Conservation (phyloP, 2,113 vertebrate species). For the Myrmophylax atrothorax region DNA sequence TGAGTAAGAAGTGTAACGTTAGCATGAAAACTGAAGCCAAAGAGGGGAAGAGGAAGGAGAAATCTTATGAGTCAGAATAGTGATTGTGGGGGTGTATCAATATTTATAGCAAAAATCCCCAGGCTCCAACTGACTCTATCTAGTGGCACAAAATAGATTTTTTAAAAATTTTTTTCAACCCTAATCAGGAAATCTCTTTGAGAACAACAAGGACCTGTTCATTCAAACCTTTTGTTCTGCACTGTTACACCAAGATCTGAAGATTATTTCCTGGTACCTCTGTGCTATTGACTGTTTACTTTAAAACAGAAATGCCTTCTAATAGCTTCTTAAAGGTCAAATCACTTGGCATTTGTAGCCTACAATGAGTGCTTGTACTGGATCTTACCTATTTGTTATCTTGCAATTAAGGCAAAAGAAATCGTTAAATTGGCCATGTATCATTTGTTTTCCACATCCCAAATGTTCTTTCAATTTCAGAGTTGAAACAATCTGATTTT, state of each 20-base stretch:
- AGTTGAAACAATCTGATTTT: constrained; percentile 1
- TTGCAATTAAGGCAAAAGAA: not conserved
- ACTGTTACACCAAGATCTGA: not conserved
- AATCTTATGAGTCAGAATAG: constrained; percentile 27
- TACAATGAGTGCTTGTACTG: not conserved
- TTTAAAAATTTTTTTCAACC: not conserved
- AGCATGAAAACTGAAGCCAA: constrained; percentile 7
- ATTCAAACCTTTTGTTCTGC: not conserved
- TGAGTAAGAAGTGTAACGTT: constrained; percentile 27
- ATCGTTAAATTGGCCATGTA: not conserved
- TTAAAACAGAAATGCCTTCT: not conserved
- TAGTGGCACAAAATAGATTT: not conserved
- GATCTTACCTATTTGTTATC: not conserved
- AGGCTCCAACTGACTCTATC: not conserved
- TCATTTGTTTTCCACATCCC: constrained; percentile 3
- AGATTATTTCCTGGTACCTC: not conserved
- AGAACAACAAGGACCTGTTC: constrained; percentile 24
- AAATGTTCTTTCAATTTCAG: not conserved
- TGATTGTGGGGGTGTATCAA: constrained; percentile 10
- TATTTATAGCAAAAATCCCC: constrained; percentile 50
- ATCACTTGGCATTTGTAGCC: not conserved
- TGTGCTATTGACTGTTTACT: not conserved
- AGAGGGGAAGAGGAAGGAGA: not conserved
- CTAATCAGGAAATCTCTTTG: constrained; percentile 29
- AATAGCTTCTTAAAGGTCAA: not conserved